These are phyloP conservation scores for Drosophila stalkeri DNA, from an alignment of 2,888 invertebrate species.

Conservation along the genomic window DNA sequence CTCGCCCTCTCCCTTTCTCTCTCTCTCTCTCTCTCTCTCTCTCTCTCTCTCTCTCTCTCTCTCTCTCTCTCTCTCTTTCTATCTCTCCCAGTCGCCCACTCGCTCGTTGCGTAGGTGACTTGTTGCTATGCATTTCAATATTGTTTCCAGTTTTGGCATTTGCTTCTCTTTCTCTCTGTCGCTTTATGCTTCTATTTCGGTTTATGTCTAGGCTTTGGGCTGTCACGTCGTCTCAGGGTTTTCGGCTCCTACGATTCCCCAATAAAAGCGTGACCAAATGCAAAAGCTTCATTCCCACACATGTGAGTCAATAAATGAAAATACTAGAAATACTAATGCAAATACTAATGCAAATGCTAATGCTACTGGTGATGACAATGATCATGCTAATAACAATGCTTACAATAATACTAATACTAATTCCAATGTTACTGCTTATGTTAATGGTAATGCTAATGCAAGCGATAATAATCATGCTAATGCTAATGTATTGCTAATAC, in stretches of 20 bases:
- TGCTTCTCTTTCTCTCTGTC: background rate
- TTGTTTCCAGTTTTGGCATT: constrained; percentile 32
- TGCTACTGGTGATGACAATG: background rate
- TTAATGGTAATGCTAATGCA: background rate
- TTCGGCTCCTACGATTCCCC: constrained; percentile 22
- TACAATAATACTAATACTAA: background rate
- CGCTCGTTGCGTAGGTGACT: constrained; percentile 40
- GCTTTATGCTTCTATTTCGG: constrained; percentile 19
- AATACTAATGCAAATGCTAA: background rate
- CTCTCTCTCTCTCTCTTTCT: background rate
- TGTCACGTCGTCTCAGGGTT: constrained; percentile 43
- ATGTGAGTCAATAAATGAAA: background rate
- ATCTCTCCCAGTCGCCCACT: background rate
- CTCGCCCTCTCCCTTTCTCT: background rate
- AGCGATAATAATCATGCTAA: too few relatives aligned
- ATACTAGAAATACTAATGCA: background rate
- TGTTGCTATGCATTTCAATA: constrained; percentile 59
- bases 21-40: background rate
- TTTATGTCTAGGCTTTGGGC: constrained; percentile 10
- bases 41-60: background rate
- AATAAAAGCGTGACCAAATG: constrained; percentile 31
- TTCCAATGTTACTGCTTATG: background rate
- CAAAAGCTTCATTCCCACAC: constrained; percentile 8
- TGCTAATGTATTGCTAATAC: too few relatives aligned
- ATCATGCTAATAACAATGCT: background rate